Evolutionary conservation across 2,888 invertebrate genomes (phyloP), one percentile per base, ranked within the genome.

Genomic region (Empis stercorea): DNA sequence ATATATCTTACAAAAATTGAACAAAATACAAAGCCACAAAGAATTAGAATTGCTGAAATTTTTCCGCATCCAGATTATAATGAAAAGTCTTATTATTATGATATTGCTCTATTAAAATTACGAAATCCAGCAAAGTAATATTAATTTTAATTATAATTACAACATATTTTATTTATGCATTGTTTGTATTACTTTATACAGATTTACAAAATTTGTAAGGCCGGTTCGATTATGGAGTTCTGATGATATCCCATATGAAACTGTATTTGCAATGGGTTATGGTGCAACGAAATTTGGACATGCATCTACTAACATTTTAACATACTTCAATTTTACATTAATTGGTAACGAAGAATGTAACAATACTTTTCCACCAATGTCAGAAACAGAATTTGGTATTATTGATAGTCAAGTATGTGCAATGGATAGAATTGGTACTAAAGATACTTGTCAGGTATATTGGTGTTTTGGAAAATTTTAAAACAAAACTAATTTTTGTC

Each of bases 221-320:
- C 81, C 81, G 1, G 76, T 79, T 3, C 79, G 79, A 52, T 63
- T 81, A 13, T 76, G 74, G 65, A 63, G 64, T 3, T 57, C 55
- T 20, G 48, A 52, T 2, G 54, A 61, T 14, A 55, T 73, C 32
- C 65, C 68, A 14, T 64, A 65, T 40, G 57, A 57, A 1, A 65
- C 63, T 51, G 74, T 73, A 1, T 71, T 76, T 13, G 80, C 80
- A 10, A 74, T 75, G 55, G 81, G 81, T 44, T 80, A 78, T 69
- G 81, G 81, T 1, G 70, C 71, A 48, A 72, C 71, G 0, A 61
- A 66, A 51, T 75, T 70, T 51, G 71, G 58, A 40, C 61, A 59
- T 44, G 52, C 55, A 17, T 57, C 57, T 42, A 62, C 68, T 2
- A 60, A 68, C 52, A 60, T 62, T 1, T 55, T 67, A 20, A 65